Evolutionary conservation across 2,113 vertebrate genomes (phyloP).

Genomic region (Aptenodytes patagonicus): DNA sequence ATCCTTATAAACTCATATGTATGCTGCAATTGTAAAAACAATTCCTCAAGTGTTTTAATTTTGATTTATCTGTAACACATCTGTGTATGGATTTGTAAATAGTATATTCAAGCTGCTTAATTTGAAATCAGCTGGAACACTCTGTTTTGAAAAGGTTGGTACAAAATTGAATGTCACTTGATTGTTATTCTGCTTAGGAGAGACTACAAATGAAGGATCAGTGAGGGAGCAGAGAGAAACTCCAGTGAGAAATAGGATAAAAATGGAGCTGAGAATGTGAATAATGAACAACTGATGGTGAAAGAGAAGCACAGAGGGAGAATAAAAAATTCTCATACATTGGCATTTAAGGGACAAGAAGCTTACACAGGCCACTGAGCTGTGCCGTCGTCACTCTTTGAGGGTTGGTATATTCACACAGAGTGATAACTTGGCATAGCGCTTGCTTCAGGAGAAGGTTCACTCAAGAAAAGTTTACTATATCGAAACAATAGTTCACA

Average conservation of each 20-base stretch:
- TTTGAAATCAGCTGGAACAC: not conserved
- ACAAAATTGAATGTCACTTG: not conserved
- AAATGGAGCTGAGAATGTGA: not conserved
- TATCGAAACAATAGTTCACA: not conserved
- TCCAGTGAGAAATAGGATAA: not conserved
- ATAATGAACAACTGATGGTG: not conserved
- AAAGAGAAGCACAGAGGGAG: not conserved
- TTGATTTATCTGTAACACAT: not conserved
- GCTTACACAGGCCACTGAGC: not conserved
- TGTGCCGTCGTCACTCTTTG: not conserved
- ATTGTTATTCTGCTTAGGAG: constrained; percentile 7
- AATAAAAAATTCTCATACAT: not conserved
- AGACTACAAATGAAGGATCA: constrained; percentile 1
- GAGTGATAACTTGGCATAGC: not conserved
- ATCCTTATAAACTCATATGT: not conserved
- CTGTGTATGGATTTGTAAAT: not conserved
- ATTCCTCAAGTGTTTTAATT: not conserved
- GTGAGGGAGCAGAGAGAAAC: not conserved
- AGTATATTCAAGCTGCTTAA: not conserved
- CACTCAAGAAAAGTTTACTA: not conserved
- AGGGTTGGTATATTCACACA: not conserved
- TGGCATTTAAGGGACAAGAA: not conserved
- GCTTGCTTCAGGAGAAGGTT: not conserved
- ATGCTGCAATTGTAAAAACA: not conserved
- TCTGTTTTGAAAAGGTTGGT: not conserved